A percentile compares a stretch with the other conserved stretches of the same genome.
Evolutionary conservation across 1,140 invertebrate genomes (phyloP).

Genomic region (Telenomus remus): DNA sequence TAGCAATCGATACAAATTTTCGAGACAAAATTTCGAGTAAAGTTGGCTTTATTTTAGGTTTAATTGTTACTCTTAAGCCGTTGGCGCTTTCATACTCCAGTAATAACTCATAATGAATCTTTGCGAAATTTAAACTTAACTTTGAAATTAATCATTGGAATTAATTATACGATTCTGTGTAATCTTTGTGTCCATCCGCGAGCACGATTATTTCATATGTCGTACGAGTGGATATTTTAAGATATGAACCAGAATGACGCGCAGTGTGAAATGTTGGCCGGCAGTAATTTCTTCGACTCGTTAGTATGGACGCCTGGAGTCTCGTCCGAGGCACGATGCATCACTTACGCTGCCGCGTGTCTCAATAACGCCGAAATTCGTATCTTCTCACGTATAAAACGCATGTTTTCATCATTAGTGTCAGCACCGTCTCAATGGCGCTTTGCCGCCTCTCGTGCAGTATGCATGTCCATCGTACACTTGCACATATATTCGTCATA

Average conservation of each 20-base stretch:
- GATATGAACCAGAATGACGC: slow-evolving; percentile 33
- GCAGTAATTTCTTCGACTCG: slow-evolving; percentile 52
- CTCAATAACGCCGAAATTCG: slow-evolving; percentile 43
- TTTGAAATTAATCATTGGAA: slow-evolving; percentile 6
- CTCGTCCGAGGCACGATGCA: slow-evolving; percentile 44
- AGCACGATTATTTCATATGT: slow-evolving; percentile 31
- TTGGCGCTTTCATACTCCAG: too few relatives aligned
- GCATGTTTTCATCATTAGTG: slow-evolving; percentile 43
- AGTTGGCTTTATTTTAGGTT: too few relatives aligned
- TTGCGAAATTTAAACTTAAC: too few relatives aligned
- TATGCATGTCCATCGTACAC: slow-evolving; percentile 25
- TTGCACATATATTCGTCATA: slow-evolving; percentile 48
- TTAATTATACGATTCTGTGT: slow-evolving; percentile 13
- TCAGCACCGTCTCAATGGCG: slow-evolving; percentile 18
- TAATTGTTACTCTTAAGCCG: too few relatives aligned
- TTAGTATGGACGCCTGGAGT: slow-evolving; percentile 63
- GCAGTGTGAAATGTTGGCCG: slow-evolving; percentile 31
- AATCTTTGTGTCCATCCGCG: too few relatives aligned
- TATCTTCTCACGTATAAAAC: slow-evolving; percentile 32
- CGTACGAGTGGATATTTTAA: slow-evolving; percentile 24
- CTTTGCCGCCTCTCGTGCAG: slow-evolving; percentile 12
- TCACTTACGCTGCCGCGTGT: slow-evolving; percentile 33
- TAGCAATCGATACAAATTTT: too few relatives aligned
- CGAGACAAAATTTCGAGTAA: too few relatives aligned
- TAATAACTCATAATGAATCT: too few relatives aligned